A percentile compares a stretch with the other conserved stretches of the same genome.
phyloP scores from a whole-genome alignment of 2,113 vertebrate genomes.

The Eulacestoma nigropectus region DNA sequence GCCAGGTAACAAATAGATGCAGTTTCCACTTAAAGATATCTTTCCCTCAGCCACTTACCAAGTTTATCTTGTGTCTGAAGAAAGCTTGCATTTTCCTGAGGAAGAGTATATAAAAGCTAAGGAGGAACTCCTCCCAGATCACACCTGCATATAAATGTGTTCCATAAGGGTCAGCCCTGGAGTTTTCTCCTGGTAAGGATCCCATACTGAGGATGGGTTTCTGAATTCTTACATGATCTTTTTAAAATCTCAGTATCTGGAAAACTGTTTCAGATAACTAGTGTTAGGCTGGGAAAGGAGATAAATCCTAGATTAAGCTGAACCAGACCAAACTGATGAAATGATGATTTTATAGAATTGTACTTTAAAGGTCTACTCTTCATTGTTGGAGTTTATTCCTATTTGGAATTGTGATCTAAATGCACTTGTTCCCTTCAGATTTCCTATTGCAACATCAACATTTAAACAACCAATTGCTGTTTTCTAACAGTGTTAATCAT shows the following conservation, averaged over 20 bases:
- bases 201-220: neutral
- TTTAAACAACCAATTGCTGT: neutral
- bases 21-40: neutral
- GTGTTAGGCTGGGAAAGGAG: neutral
- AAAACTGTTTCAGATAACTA: neutral
- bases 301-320: neutral
- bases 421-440: neutral
- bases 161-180: neutral
- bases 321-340: neutral
- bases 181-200: neutral
- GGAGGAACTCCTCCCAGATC: neutral
- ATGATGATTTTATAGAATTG: neutral
- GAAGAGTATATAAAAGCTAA: neutral
- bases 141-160: neutral
- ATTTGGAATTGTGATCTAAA: neutral
- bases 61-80: neutral
- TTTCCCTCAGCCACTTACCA: neutral
- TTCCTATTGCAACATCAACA: neutral
- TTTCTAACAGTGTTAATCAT: neutral
- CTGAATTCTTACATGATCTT: neutral
- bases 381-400: neutral
- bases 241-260: neutral
- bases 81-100: neutral
- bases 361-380: neutral
- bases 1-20: neutral